Percentiles rank a stretch among this genome's conserved stretches.
Conservation (phyloP, 2,888 invertebrate genomes). For the Drosophila silvestris region DNA sequence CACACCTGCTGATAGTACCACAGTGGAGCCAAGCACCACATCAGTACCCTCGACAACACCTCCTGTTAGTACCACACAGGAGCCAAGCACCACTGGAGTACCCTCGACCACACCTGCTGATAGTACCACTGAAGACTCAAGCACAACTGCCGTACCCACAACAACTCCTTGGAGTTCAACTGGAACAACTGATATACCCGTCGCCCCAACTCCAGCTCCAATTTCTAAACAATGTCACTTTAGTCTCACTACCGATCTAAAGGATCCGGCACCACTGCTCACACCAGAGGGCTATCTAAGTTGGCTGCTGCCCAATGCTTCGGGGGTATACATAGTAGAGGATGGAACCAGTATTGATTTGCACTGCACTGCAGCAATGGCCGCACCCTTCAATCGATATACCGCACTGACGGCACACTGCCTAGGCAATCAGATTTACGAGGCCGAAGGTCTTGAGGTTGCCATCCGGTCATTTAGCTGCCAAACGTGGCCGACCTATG, state of each 20-base stretch:
- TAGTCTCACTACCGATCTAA: conserved; percentile 68
- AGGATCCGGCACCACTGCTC: conserved; percentile 87
- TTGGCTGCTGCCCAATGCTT: conserved; percentile 72
- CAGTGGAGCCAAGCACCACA: background rate
- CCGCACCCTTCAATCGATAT: conserved; percentile 51
- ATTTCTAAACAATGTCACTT: conserved; percentile 62
- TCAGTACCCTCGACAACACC: background rate
- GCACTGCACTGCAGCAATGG: conserved; percentile 73
- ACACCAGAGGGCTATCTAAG: conserved; percentile 83
- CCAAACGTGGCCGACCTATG: conserved; percentile 75
- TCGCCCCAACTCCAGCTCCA: conserved; percentile 21
- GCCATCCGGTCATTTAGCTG: conserved; percentile 81
- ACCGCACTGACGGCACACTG: conserved; percentile 78
- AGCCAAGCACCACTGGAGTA: conserved; percentile 8
- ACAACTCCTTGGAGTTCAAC: conserved; percentile 22
- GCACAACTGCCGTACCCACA: background rate
- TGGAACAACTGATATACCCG: conserved; percentile 12
- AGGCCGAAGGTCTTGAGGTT: conserved; percentile 62
- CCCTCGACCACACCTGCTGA: background rate
- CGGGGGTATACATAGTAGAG: conserved; percentile 67
- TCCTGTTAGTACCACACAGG: background rate
- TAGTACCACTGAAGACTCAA: conserved; percentile 10
- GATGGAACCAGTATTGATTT: conserved; percentile 77
- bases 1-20: background rate
- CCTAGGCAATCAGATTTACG: conserved; percentile 69